Evolutionary conservation across 23 tunicate genomes (phyloP).

Genomic region (Styela clava): DNA sequence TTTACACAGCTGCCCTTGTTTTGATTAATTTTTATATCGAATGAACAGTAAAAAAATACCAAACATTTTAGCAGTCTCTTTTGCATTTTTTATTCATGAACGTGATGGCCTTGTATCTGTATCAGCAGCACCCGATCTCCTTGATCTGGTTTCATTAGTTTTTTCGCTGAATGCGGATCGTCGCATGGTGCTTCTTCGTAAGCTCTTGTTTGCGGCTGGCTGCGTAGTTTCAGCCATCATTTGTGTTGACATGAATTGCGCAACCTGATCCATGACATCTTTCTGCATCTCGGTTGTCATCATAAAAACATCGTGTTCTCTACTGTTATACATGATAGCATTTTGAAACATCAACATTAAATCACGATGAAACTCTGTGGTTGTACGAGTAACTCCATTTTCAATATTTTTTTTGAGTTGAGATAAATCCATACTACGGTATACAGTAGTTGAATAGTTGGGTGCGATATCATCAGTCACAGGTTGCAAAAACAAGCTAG

Average conservation of each 20-base stretch:
- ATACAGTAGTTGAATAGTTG: slow-evolving; percentile 70
- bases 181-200: slow-evolving; percentile 78
- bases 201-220: slow-evolving; percentile 50
- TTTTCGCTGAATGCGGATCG: slow-evolving; percentile 68
- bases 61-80: no score
- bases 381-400: slow-evolving; percentile 64
- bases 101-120: not conserved
- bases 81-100: not conserved
- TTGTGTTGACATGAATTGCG: slow-evolving; percentile 88
- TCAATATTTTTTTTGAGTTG: slow-evolving; percentile 58
- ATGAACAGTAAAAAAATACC: no score
- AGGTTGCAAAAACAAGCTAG: slow-evolving; percentile 79
- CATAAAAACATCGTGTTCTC: slow-evolving; percentile 83
- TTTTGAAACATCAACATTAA: slow-evolving; percentile 93
- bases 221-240: slow-evolving; percentile 65
- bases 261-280: slow-evolving; percentile 92
- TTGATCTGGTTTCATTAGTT: not conserved
- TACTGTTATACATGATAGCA: slow-evolving; percentile 94
- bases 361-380: slow-evolving; percentile 84
- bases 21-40: no score
- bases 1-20: no score
- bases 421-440: slow-evolving; percentile 68
- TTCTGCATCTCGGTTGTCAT: slow-evolving; percentile 95
- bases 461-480: slow-evolving; percentile 90
- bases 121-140: slow-evolving; percentile 18